A percentile compares a stretch with the other conserved stretches of the same genome.
Evolutionary conservation across 2,888 invertebrate species (phyloP).

Genomic region (Meta bourneti): DNA sequence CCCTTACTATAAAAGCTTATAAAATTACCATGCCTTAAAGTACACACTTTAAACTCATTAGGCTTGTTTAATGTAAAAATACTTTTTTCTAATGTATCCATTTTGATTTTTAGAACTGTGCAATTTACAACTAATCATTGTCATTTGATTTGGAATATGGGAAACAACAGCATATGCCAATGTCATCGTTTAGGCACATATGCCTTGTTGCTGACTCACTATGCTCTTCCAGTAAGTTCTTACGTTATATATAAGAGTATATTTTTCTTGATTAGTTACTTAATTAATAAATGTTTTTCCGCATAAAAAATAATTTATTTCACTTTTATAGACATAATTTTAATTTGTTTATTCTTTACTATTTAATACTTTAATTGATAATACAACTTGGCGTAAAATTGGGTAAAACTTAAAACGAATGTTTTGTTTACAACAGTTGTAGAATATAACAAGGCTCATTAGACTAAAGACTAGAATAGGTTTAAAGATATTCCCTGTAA

Average conservation of each 20-base stretch:
- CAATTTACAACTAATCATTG: conserved; percentile 66
- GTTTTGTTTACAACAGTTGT: too few relatives aligned
- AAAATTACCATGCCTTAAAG: neutral
- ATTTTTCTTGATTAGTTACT: neutral
- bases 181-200: conserved; percentile 72
- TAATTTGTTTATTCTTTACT: too few relatives aligned
- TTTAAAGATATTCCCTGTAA: too few relatives aligned
- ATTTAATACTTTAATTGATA: too few relatives aligned
- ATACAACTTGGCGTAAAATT: too few relatives aligned
- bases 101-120: conserved; percentile 42
- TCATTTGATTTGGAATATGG: conserved; percentile 61
- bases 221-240: conserved; percentile 65
- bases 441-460: too few relatives aligned
- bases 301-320: neutral
- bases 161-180: conserved; percentile 70
- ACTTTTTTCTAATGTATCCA: neutral
- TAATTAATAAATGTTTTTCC: neutral
- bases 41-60: too few relatives aligned
- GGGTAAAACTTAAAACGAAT: too few relatives aligned
- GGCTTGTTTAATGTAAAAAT: neutral
- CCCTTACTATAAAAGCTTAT: too few relatives aligned
- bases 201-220: conserved; percentile 72
- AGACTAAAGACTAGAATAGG: too few relatives aligned
- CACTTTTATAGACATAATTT: too few relatives aligned
- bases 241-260: neutral